Evolutionary conservation across 2,888 invertebrate species (phyloP).

Genomic region (Pheosia tremula): DNA sequence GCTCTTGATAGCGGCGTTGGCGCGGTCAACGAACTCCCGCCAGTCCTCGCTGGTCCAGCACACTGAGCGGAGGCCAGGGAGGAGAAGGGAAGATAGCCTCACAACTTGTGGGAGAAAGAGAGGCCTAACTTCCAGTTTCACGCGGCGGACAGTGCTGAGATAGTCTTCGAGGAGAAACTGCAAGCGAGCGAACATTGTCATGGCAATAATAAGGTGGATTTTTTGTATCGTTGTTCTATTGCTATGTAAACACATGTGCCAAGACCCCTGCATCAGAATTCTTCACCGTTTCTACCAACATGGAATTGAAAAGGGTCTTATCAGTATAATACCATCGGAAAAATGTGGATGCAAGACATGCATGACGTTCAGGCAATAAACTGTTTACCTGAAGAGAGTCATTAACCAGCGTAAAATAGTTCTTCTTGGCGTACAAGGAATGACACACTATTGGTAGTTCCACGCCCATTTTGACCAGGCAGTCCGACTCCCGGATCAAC

Average conservation of each 20-base stretch:
- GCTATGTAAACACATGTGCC: too few relatives aligned
- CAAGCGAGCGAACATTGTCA: constrained; percentile 3
- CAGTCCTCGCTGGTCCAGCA: constrained; percentile 95
- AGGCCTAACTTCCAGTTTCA: constrained; percentile 95
- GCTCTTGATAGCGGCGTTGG: constrained; percentile 90
- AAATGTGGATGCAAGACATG: too few relatives aligned
- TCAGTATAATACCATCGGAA: too few relatives aligned
- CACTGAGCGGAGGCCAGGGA: constrained; percentile 91
- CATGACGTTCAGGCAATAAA: neutral
- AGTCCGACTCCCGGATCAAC: constrained; percentile 93
- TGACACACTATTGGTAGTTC: constrained; percentile 93
- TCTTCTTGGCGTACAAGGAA: constrained; percentile 90
- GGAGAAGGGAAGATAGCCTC: constrained; percentile 91
- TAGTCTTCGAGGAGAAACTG: constrained; percentile 92
- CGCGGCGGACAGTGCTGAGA: constrained; percentile 88
- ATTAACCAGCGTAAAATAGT: constrained; percentile 90
- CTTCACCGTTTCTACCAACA: too few relatives aligned
- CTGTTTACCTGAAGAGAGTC: constrained; percentile 88
- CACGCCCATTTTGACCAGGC: constrained; percentile 92
- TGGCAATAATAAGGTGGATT: too few relatives aligned
- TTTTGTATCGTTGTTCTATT: too few relatives aligned
- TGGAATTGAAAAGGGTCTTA: too few relatives aligned
- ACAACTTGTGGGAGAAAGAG: constrained; percentile 95
- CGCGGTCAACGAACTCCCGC: constrained; percentile 90
- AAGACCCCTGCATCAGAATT: too few relatives aligned